phyloP scores from a whole-genome alignment of 2,888 invertebrate species.

The Hymenopus coronatus region DNA sequence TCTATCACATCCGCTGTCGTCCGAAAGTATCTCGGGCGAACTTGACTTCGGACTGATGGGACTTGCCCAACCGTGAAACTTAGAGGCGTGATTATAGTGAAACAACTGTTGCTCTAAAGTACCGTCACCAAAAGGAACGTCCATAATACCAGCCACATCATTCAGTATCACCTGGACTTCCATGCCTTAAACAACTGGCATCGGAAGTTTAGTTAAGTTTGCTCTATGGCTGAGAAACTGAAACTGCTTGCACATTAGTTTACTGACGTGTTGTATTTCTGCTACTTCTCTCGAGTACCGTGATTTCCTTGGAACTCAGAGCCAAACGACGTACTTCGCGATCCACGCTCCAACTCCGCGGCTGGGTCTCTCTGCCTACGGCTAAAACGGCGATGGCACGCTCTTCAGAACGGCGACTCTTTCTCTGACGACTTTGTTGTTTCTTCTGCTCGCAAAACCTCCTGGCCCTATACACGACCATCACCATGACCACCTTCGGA shows the following conservation, averaged over 20 bases:
- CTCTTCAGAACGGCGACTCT: constrained; percentile 5
- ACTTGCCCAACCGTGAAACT: not conserved
- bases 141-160: constrained; percentile 33
- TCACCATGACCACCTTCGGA: constrained; percentile 15
- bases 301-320: constrained; percentile 13
- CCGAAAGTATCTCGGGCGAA: not conserved
- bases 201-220: not conserved
- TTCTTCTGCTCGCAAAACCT: constrained; percentile 20
- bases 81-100: not conserved
- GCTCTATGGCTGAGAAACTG: not conserved
- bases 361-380: not conserved
- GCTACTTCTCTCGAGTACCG: constrained; percentile 5
- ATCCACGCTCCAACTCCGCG: constrained; percentile 9
- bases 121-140: constrained; percentile 24
- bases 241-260: not conserved
- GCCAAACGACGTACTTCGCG: not conserved
- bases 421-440: constrained; percentile 20
- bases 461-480: constrained; percentile 13
- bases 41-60: constrained; percentile 11
- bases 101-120: not conserved
- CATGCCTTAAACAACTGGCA: constrained; percentile 27
- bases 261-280: not conserved
- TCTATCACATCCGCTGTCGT: constrained; percentile 1
- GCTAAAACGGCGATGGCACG: not conserved
- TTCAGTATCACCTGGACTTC: constrained; percentile 34